Evolutionary conservation across 2,113 vertebrate species (phyloP).

Genomic region (Poecilia latipinna): DNA sequence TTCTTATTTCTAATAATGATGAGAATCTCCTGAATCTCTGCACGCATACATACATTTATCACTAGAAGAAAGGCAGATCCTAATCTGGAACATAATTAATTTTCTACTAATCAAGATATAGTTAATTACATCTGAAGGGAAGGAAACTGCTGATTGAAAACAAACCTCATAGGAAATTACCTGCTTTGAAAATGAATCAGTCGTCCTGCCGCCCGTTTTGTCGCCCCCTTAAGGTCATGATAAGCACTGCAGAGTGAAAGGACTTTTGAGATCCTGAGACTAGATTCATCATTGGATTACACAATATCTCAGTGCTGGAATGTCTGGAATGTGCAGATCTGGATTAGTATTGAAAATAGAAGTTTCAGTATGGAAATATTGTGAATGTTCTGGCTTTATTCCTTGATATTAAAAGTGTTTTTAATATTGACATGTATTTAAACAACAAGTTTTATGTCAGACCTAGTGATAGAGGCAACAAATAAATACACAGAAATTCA

Average conservation of each 20-base stretch:
- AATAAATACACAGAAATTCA: not conserved
- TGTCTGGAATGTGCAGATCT: not conserved
- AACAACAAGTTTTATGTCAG: not conserved
- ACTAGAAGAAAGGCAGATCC: not conserved
- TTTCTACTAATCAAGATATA: not conserved
- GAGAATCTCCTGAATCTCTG: not conserved
- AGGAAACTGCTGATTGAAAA: not conserved
- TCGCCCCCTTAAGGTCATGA: not conserved
- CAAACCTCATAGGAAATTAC: not conserved
- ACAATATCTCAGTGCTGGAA: not conserved
- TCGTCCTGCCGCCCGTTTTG: not conserved
- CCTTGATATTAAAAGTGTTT: not conserved
- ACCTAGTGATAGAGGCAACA: too few relatives aligned
- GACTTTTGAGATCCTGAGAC: not conserved
- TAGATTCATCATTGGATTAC: not conserved
- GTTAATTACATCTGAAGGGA: not conserved
- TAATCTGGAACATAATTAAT: not conserved
- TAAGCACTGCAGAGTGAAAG: not conserved
- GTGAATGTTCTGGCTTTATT: not conserved
- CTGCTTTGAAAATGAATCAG: not conserved
- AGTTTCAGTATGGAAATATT: not conserved
- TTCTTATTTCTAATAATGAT: too few relatives aligned
- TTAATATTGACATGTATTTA: not conserved
- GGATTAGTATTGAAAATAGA: not conserved
- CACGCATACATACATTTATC: too few relatives aligned